Base-by-base conservation (phyloP, 2,888 invertebrate genomes). In the Hirtodrosophila duncani region DNA sequence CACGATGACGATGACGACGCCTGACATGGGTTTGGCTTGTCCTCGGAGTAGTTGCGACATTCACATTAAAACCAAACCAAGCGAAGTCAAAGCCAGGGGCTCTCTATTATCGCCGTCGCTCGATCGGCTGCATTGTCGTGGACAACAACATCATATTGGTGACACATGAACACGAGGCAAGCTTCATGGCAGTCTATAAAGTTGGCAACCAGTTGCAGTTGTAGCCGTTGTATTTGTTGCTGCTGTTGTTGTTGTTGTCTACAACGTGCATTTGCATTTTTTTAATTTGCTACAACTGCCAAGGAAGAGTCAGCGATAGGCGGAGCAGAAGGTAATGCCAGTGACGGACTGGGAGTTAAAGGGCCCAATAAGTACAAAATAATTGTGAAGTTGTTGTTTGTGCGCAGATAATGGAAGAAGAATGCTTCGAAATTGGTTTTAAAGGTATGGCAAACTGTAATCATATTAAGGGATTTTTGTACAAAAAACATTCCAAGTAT, bases 201-300 rank as follows among this genome's bases (percentile, higher is more conserved):
- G 68, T 71, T 75, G 67, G 43, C 39, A 42, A 46, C 27, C 64
- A 36, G 66, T 53, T 51, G 70, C 34, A 51, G 38, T 38, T 41
- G 43, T 23, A 43, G 44, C 31, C 51, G 33, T 11, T 33, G 44
- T 10, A 34, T 23, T 34, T 49, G 37, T 41, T n/a, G 17, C 21
- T 27, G 41, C 10, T 29, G 23, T 14, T 17, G 37, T 11, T 17
- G 41, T 20, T 29, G 33, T 11, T 41, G 11, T 16, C 17, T 24
- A 24, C 67, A 67, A 56, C 58, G 68, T 75, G 71, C 75, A 81
- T 70, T 75, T 79, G 81, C 64, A 70, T 81, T 69, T 78, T 69
- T 68, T 64, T 72, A 72, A 72, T 68, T 68, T 68, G 78, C 74
- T 46, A 45, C 65, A 71, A 62, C 63, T 63, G 55, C 48, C 37